Percentiles rank a stretch among this genome's conserved stretches.
phyloP scores from a whole-genome alignment of 1,140 invertebrate genomes.

The Apis florea region DNA sequence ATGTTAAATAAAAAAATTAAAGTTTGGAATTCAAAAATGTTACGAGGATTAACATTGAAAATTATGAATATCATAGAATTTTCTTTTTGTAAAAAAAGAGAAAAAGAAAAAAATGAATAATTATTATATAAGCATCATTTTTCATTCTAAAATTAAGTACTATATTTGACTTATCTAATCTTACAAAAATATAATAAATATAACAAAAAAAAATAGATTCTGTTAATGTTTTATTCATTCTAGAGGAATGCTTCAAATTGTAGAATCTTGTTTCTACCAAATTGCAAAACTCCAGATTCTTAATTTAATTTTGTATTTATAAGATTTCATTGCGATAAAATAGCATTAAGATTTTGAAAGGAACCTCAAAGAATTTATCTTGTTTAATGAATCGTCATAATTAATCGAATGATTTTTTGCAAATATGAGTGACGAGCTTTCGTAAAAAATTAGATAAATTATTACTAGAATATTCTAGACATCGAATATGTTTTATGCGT shows the following conservation, averaged over 20 bases:
- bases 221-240: background rate
- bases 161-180: no score
- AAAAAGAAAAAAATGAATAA: no score
- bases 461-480: background rate
- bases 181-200: background rate
- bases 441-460: background rate
- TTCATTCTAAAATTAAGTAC: no score
- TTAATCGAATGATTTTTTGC: conserved; percentile 21
- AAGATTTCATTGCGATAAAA: background rate
- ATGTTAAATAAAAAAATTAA: background rate
- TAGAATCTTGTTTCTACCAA: background rate
- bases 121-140: no score
- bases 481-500: background rate
- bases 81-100: no score
- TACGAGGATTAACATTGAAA: no score
- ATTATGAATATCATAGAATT: no score
- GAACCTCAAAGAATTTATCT: background rate
- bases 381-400: conserved; percentile 26
- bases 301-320: no score
- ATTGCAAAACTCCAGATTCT: background rate
- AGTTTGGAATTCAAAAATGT: background rate
- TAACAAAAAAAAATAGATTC: background rate
- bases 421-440: no score
- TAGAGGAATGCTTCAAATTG: background rate
- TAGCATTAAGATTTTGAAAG: background rate